Percentiles rank a stretch among this genome's conserved stretches.
These are phyloP conservation scores for Ophonus ardosiacus DNA, from an alignment of 2,888 invertebrate genomes.

Conservation along the genomic window DNA sequence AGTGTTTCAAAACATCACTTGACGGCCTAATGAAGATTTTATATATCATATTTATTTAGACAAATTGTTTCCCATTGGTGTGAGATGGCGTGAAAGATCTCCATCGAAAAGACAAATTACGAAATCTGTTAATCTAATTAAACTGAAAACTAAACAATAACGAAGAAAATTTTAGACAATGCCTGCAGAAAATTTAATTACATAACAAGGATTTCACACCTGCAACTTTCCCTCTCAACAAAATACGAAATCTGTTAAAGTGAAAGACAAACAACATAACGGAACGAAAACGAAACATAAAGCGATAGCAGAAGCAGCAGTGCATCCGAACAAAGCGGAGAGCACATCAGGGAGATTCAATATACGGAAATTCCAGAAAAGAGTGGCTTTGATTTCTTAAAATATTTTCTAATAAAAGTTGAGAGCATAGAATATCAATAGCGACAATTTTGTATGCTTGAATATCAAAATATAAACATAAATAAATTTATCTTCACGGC, in stretches of 20 bases:
- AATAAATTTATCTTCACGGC: too few relatives aligned
- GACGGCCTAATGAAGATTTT: too few relatives aligned
- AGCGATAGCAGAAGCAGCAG: slow-evolving; percentile 3
- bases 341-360: slow-evolving; percentile 12
- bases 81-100: slow-evolving; percentile 6
- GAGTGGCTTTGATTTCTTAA: slow-evolving; percentile 8
- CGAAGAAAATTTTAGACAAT: slow-evolving; percentile 43
- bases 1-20: too few relatives aligned
- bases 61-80: background rate
- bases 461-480: too few relatives aligned
- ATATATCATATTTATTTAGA: too few relatives aligned
- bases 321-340: background rate
- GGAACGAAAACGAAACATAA: slow-evolving; percentile 2
- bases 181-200: slow-evolving; percentile 49
- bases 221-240: slow-evolving; percentile 31
- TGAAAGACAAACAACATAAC: slow-evolving; percentile 26
- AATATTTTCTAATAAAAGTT: slow-evolving; percentile 30
- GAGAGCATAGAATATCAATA: background rate
- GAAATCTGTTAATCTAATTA: slow-evolving; percentile 52
- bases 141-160: slow-evolving; percentile 44
- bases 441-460: background rate
- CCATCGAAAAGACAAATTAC: slow-evolving; percentile 47
- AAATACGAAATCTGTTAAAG: slow-evolving; percentile 25
- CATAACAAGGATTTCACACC: slow-evolving; percentile 42
- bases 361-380: slow-evolving; percentile 18